A percentile compares a stretch with the other conserved stretches of the same genome.
phyloP scores from a whole-genome alignment of 1,140 invertebrate genomes.

The Pemphigus obesinymphae region DNA sequence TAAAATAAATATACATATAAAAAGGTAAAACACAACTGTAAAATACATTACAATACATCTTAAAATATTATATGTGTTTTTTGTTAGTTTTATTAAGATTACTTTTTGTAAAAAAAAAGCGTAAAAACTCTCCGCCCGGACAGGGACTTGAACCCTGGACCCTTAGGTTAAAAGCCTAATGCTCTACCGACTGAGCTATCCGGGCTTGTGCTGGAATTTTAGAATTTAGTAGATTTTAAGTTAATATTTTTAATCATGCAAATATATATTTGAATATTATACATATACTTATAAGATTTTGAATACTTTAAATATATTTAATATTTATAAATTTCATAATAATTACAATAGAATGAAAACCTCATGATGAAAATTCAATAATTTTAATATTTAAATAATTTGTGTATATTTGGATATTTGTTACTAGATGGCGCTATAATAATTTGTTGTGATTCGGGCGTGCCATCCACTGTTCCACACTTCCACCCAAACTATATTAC shows the following conservation, averaged over 20 bases:
- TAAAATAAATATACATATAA: too few species aligned
- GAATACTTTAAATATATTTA: not conserved
- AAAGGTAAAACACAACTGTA: too few species aligned
- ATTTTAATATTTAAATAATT: not conserved
- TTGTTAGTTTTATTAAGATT: too few species aligned
- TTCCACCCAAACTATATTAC: not conserved
- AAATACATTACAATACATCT: too few species aligned
- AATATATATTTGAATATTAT: too few species aligned
- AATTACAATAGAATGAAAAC: not conserved
- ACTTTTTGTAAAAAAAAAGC: too few species aligned
- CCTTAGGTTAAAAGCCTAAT: slow-evolving; percentile 46
- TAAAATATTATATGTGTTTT: too few species aligned
- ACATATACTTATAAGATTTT: too few species aligned
- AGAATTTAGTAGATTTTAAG: not conserved
- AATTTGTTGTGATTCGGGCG: not conserved
- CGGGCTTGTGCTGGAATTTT: slow-evolving; percentile 17
- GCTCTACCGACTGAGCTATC: slow-evolving; percentile 46
- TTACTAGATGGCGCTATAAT: slow-evolving; percentile 24
- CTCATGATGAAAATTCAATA: not conserved
- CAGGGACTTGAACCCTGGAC: slow-evolving; percentile 47
- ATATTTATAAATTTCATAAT: not conserved
- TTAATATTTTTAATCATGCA: not conserved
- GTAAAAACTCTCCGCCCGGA: slow-evolving; percentile 42
- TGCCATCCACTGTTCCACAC: not conserved
- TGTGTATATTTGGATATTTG: not conserved